phyloP scores from a whole-genome alignment of 2,888 invertebrate genomes.

The Encarsia formosa region DNA sequence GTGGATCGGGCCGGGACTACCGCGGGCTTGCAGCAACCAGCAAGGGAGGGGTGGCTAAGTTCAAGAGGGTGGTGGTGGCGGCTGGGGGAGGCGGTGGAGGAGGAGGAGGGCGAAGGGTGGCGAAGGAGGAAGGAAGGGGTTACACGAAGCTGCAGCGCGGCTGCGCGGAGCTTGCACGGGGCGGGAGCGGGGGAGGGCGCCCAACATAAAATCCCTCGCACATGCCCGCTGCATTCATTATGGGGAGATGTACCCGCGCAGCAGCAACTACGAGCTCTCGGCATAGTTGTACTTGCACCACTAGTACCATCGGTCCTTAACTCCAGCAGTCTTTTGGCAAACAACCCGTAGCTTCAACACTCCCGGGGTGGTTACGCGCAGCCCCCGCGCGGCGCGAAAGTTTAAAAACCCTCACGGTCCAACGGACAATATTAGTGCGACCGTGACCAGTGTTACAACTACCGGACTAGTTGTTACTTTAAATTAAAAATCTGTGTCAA shows the following conservation, averaged over 20 bases:
- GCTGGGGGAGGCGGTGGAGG: slow-evolving; percentile 10
- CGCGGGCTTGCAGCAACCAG: background rate
- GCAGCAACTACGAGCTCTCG: slow-evolving; percentile 31
- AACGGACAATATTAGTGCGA: too few species aligned
- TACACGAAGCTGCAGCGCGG: slow-evolving; percentile 51
- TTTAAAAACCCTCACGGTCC: too few species aligned
- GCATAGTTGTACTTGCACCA: too few species aligned
- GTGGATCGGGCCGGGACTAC: slow-evolving; percentile 8
- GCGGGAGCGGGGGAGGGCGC: slow-evolving; percentile 35
- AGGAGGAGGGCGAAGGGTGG: slow-evolving; percentile 40
- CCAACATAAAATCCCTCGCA: slow-evolving; percentile 51
- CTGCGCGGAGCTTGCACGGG: slow-evolving; percentile 29
- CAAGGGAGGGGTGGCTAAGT: background rate
- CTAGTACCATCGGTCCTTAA: too few species aligned
- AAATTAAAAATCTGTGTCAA: too few species aligned
- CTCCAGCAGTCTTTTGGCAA: too few species aligned
- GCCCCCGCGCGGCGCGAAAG: too few species aligned
- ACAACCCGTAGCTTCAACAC: too few species aligned
- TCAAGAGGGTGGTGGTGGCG: slow-evolving; percentile 6
- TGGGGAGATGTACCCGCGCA: slow-evolving; percentile 49
- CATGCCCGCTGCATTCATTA: slow-evolving; percentile 52
- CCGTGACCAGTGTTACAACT: too few species aligned
- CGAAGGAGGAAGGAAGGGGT: slow-evolving; percentile 56
- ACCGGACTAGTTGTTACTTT: too few species aligned
- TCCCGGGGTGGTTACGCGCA: too few species aligned